Percentiles rank a stretch among this genome's conserved stretches.
phyloP scores from a whole-genome alignment of 2,888 invertebrate species.

The Folsomia manolachei region DNA sequence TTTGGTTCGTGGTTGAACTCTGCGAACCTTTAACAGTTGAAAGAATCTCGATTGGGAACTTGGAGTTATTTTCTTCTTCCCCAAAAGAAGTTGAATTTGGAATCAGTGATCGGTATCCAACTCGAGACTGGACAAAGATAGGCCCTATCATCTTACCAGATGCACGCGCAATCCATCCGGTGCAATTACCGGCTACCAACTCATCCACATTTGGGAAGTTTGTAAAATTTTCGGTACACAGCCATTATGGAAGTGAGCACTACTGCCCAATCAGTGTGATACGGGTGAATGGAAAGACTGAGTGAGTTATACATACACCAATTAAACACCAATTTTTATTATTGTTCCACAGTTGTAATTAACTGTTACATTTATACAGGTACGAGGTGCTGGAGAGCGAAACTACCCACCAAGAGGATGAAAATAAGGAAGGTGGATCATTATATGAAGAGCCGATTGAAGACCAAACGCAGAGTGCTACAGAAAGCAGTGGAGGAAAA shows the following conservation, averaged over 20 bases:
- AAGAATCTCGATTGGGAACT: slow-evolving; percentile 78
- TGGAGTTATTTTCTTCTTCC: slow-evolving; percentile 95
- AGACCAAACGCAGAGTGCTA: slow-evolving; percentile 20
- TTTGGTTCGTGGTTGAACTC: slow-evolving; percentile 95
- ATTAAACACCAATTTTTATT: background rate
- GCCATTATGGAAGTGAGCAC: slow-evolving; percentile 94
- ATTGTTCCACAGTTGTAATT: background rate
- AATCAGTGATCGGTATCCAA: slow-evolving; percentile 84
- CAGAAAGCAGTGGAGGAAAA: slow-evolving; percentile 46
- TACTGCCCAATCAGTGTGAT: slow-evolving; percentile 97
- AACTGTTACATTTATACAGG: slow-evolving; percentile 22
- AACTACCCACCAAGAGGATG: slow-evolving; percentile 54
- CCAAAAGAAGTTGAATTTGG: slow-evolving; percentile 87
- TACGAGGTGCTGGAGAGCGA: slow-evolving; percentile 81
- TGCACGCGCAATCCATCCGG: slow-evolving; percentile 47
- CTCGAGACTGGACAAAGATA: slow-evolving; percentile 57
- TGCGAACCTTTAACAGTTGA: slow-evolving; percentile 97
- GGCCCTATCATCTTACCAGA: slow-evolving; percentile 47
- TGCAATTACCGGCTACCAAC: slow-evolving; percentile 45
- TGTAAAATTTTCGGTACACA: slow-evolving; percentile 69
- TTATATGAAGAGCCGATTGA: slow-evolving; percentile 55
- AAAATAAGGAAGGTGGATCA: slow-evolving; percentile 39
- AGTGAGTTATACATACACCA: slow-evolving; percentile 58
- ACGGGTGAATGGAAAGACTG: slow-evolving; percentile 88
- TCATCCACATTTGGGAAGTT: slow-evolving; percentile 52